Base-by-base conservation (phyloP, 2,113 vertebrate genomes). In the Seriola quinqueradiata region DNA sequence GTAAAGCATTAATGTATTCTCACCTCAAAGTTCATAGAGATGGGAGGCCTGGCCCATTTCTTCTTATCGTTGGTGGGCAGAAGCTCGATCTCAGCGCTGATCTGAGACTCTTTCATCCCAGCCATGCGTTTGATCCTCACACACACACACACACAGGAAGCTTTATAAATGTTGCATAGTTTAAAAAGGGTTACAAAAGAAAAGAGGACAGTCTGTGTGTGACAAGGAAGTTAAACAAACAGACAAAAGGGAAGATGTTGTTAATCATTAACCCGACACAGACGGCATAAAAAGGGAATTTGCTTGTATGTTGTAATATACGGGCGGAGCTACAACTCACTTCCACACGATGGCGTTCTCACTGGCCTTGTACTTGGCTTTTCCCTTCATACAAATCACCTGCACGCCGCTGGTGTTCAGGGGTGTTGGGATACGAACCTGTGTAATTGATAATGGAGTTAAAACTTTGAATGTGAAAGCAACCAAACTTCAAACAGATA, bases 21-120 rank as follows among this genome's bases (percentile, higher is more conserved):
- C 5, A 99, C 98, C 98, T 99, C 98, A 95, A 99, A 99, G 96
- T 99, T 99, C 98, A 99, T 99, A 86, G 98, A 99, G 95, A 99
- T 99, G 4, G 98, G 98, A 77, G 99, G 99, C 57, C 99, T 95
- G 82, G 99, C 99, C 99, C 99, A 99, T 90, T 99, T 99, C 95
- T 99, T 99, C 95, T 99, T 99, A 90, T 99, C 99, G 4, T 99
- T 99, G 87, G 99, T 99, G 77, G 98, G 99, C 84, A 99, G 94
- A 85, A 99, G 96, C 92, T 99, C 99, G 8, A 99, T 99, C 95
- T 99, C 99, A 0, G 99, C 99, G 0, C 98, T 99, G 95, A 99
- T 99, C 95, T 99, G 98, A 16, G 98, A 99, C 93, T 99, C 99
- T 95, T 99, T 99, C 99, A 99, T 99, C 81, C 99, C 99, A 75